Percentiles rank a stretch among this genome's conserved stretches.
These are phyloP conservation scores for Aproaerema taeniolella DNA, from an alignment of 2,888 invertebrate species.

Conservation along the genomic window DNA sequence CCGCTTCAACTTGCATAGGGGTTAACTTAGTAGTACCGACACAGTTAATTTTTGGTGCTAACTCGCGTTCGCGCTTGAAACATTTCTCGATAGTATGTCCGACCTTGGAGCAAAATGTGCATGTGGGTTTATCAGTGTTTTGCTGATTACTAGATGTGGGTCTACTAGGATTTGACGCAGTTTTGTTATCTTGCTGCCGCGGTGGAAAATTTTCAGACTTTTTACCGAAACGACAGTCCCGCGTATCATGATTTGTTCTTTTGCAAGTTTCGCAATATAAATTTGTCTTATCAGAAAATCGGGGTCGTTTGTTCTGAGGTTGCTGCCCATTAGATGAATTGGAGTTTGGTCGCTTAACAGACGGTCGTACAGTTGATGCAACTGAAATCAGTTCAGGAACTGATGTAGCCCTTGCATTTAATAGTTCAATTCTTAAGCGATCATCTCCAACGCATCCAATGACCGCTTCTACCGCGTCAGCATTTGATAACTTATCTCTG, in stretches of 20 bases:
- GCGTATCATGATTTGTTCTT: constrained; percentile 16
- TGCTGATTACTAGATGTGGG: no score
- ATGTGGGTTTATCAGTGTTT: constrained; percentile 13
- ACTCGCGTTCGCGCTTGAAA: constrained; percentile 21
- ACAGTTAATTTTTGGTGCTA: constrained; percentile 25
- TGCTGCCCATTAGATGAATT: neutral
- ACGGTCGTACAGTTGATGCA: constrained; percentile 23
- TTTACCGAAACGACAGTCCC: constrained; percentile 16
- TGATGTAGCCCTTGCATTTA: constrained; percentile 23
- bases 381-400: constrained; percentile 29
- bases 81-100: constrained; percentile 27
- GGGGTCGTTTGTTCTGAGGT: constrained; percentile 14
- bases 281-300: constrained; percentile 12
- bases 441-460: constrained; percentile 28
- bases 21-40: constrained; percentile 16
- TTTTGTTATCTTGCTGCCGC: constrained; percentile 10
- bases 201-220: neutral
- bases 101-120: constrained; percentile 22
- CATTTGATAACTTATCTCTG: constrained; percentile 23
- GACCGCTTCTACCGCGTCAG: constrained; percentile 27
- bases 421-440: constrained; percentile 25
- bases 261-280: constrained; percentile 20
- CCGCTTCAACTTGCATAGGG: constrained; percentile 15
- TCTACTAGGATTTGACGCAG: constrained; percentile 3
- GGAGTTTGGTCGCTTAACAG: constrained; percentile 17